Percentiles rank a stretch among this genome's conserved stretches.
These are phyloP conservation scores for Mactromeris polynyma DNA, from an alignment of 2,888 invertebrate species.

Conservation along the genomic window DNA sequence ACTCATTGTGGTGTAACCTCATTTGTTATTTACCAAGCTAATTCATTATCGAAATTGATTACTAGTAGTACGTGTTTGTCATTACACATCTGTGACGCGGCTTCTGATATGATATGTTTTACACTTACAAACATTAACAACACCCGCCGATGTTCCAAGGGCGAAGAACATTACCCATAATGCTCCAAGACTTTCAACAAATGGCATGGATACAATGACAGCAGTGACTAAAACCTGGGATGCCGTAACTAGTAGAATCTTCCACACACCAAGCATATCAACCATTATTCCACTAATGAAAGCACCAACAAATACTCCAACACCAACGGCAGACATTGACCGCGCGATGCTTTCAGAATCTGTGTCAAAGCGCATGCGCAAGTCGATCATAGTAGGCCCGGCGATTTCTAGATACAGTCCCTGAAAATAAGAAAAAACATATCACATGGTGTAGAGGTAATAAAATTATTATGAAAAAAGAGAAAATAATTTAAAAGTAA, in stretches of 20 bases:
- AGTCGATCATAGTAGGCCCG: constrained; percentile 68
- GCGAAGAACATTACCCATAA: constrained; percentile 63
- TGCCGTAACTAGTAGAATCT: constrained; percentile 55
- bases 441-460: not conserved
- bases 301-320: constrained; percentile 66
- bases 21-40: too few species aligned
- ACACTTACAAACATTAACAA: constrained; percentile 65
- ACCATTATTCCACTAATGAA: constrained; percentile 57
- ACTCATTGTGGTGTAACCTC: too few species aligned
- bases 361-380: constrained; percentile 57
- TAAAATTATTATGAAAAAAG: too few species aligned
- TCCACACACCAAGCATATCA: constrained; percentile 62
- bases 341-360: constrained; percentile 62
- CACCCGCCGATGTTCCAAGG: constrained; percentile 57
- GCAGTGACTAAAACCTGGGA: constrained; percentile 48
- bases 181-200: constrained; percentile 30
- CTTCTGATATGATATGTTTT: too few species aligned
- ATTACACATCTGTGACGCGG: too few species aligned
- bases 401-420: constrained; percentile 65
- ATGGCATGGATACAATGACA: constrained; percentile 60
- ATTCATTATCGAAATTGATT: too few species aligned
- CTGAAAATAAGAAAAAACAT: constrained; percentile 32
- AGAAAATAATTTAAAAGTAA: too few species aligned
- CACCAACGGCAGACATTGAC: constrained; percentile 57
- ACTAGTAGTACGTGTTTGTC: too few species aligned